Base-by-base conservation (phyloP, 2,113 vertebrate genomes). In the Athene cunicularia region DNA sequence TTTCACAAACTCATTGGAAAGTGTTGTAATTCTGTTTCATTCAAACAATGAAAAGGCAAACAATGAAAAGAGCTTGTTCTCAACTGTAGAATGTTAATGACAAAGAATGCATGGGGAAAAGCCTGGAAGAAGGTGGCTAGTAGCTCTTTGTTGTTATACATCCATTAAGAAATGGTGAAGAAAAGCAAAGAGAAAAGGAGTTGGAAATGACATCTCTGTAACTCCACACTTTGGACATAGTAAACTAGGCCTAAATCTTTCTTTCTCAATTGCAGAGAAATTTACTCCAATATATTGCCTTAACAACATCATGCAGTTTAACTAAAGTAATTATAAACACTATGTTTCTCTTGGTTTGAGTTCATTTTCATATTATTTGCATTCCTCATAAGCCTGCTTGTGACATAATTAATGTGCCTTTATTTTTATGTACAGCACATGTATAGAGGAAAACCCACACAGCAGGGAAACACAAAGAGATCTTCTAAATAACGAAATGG, bases 101-200 rank as follows among this genome's bases (percentile, higher is more conserved):
- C 3, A 45, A 66, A 14, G 39, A 35, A 73, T 11, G 18, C 6
- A 39, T 4, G 59, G 20, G 68, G 83, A 80, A 81, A 82, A 94
- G 11, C 20, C 23, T 73, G 35, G 80, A 35, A 89, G 80, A 93
- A 85, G 82, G 45, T 60, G 84, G 60, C 77, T 97, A 94, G 94
- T 93, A 82, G 72, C 27, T 73, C 45, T 41, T 32, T 88, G 26
- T 72, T 84, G 16, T 95, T 93, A 87, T 60, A 90, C 56, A 97
- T 93, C 85, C 41, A 90, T 86, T 62, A 94, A 93, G 53, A 93
- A 62, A 94, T 27, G 26, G 45, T 73, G 71, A 53, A 90, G 83
- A 96, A 97, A 95, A 95, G 43, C 50, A 91, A 90, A 86, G 32
- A 16, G 55, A 70, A 90, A 94, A 91, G 23, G 37, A 80, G 77